These are phyloP conservation scores for Tragelaphus strepsiceros DNA, from an alignment of 2,113 vertebrate species.

Conservation along the genomic window DNA sequence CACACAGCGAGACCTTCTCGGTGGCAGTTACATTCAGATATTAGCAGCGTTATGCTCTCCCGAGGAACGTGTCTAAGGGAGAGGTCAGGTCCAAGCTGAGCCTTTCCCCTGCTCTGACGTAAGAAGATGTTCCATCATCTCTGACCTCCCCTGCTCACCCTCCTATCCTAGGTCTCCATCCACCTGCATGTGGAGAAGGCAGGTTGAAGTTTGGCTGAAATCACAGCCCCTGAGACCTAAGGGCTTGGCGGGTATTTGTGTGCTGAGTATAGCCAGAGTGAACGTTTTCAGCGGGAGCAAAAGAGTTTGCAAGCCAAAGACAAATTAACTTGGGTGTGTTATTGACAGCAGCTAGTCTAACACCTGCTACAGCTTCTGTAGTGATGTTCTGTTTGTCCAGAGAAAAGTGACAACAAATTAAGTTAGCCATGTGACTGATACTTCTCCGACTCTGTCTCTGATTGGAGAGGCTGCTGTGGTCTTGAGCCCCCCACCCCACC, in stretches of 20 bases:
- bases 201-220: neutral
- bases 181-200: accelerated
- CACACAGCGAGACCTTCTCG: neutral
- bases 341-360: neutral
- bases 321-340: neutral
- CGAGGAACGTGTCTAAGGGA: neutral
- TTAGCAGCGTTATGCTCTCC: neutral
- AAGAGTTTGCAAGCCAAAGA: neutral
- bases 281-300: neutral
- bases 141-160: too few species aligned
- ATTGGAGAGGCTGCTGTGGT: neutral
- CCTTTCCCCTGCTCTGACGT: neutral
- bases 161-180: neutral
- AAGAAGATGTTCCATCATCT: neutral
- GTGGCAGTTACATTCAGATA: neutral
- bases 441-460: neutral
- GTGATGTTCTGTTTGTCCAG: neutral
- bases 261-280: too few species aligned
- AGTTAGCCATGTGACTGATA: accelerated
- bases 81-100: neutral
- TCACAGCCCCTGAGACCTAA: neutral
- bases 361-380: neutral
- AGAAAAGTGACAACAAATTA: neutral
- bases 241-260: accelerated
- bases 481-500: accelerated